These are phyloP conservation scores for Cecropterus lyciades DNA, from an alignment of 1,140 invertebrate genomes.

Conservation along the genomic window DNA sequence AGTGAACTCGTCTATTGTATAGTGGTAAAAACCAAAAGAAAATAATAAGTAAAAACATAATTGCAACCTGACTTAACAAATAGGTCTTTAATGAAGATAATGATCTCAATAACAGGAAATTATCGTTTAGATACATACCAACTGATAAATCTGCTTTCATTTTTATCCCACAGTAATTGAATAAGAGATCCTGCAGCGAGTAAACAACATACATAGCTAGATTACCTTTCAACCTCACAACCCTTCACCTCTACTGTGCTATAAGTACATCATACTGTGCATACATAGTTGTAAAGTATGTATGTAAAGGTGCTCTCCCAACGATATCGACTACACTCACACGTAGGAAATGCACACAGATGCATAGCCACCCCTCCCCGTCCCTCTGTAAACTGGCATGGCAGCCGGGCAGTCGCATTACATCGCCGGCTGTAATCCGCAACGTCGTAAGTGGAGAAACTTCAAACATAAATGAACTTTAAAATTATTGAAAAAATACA, in stretches of 20 bases:
- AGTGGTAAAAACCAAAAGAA: background rate
- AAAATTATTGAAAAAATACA: background rate
- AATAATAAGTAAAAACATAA: background rate
- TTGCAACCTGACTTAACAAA: background rate
- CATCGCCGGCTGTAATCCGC: background rate
- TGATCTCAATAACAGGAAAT: background rate
- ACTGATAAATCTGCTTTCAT: constrained; percentile 9
- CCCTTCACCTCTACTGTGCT: constrained; percentile 23
- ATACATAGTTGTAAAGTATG: constrained; percentile 27
- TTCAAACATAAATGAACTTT: constrained; percentile 15
- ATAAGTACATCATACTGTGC: constrained; percentile 15
- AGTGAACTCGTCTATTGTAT: too few relatives aligned
- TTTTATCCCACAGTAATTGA: constrained; percentile 10
- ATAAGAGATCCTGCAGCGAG: constrained; percentile 7
- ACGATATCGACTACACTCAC: constrained; percentile 10
- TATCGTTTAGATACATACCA: background rate
- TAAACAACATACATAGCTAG: constrained; percentile 27
- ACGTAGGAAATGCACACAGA: constrained; percentile 10
- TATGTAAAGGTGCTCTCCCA: constrained; percentile 7
- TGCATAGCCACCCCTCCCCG: constrained; percentile 16
- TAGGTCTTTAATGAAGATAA: background rate
- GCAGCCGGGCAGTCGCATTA: constrained; percentile 16
- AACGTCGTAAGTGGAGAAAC: background rate
- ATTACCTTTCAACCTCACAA: constrained; percentile 28
- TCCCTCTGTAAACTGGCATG: background rate